A percentile compares a stretch with the other conserved stretches of the same genome.
phyloP scores from a whole-genome alignment of 2,797 vertebrate genomes.

The Ptychadena robeensis region DNA sequence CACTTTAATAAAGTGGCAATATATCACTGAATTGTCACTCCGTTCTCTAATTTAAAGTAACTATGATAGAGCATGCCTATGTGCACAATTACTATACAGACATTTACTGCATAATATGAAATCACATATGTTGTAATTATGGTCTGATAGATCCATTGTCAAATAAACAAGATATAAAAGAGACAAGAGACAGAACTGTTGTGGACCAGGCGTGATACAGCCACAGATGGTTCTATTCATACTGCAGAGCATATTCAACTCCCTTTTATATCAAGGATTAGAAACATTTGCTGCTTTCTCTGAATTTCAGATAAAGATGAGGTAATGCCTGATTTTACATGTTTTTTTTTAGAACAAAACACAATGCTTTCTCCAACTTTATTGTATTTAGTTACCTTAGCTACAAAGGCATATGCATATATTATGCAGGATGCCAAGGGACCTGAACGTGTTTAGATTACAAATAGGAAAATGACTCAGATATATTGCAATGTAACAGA shows the following conservation, averaged over 20 bases:
- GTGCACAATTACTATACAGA: not conserved
- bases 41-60: not conserved
- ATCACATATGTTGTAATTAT: slow-evolving; percentile 31
- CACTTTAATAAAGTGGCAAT: not conserved
- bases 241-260: slow-evolving; percentile 1
- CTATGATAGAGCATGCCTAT: not conserved
- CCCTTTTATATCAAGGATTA: slow-evolving; percentile 33
- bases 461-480: slow-evolving; percentile 23
- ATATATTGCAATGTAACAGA: slow-evolving; percentile 28
- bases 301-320: slow-evolving; percentile 44
- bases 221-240: slow-evolving; percentile 45
- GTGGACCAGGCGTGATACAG: slow-evolving; percentile 2
- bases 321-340: slow-evolving; percentile 40
- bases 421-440: slow-evolving; percentile 38
- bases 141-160: slow-evolving; percentile 8
- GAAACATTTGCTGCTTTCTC: slow-evolving; percentile 20
- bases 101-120: slow-evolving; percentile 16
- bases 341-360: slow-evolving; percentile 24
- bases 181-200: slow-evolving; percentile 18
- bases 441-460: slow-evolving; percentile 40
- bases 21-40: not conserved
- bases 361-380: slow-evolving; percentile 31
- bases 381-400: slow-evolving; percentile 45
- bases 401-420: slow-evolving; percentile 48
- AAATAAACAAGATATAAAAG: slow-evolving; percentile 32